Evolutionary conservation across 2,888 invertebrate genomes (phyloP).

Genomic region (Micropterix aruncella): DNA sequence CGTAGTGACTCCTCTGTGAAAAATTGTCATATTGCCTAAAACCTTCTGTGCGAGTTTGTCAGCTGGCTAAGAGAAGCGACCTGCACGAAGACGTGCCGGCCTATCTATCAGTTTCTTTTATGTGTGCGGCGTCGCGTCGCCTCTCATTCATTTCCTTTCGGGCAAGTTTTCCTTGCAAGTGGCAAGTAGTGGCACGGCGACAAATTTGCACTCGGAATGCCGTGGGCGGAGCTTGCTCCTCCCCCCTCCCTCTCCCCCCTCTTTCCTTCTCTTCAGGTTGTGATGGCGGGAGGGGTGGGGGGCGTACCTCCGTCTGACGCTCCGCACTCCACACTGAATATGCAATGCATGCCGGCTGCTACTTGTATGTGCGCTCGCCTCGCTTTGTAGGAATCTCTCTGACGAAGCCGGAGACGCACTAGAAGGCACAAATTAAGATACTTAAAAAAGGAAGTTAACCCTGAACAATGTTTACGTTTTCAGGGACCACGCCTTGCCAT

Average conservation of each 20-base stretch:
- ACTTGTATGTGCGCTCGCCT: neutral
- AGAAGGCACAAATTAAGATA: no score
- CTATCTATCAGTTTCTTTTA: no score
- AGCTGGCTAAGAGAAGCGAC: no score
- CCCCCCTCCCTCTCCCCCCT: no score
- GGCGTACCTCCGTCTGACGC: neutral
- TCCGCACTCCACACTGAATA: neutral
- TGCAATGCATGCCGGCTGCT: neutral
- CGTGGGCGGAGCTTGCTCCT: neutral
- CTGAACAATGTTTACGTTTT: no score
- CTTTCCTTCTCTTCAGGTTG: neutral
- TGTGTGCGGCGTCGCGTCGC: neutral
- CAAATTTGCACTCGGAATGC: neutral
- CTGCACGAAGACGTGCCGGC: no score
- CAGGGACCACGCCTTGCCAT: no score
- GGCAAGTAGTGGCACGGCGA: neutral
- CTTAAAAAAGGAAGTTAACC: no score
- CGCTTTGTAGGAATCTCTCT: neutral
- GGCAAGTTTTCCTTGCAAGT: neutral
- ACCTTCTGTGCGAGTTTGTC: no score
- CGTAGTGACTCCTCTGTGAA: no score
- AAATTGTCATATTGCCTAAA: no score
- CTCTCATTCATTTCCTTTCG: neutral
- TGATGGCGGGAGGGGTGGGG: neutral
- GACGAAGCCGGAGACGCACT: neutral